Percentiles rank a stretch among this genome's conserved stretches.
phyloP scores from a whole-genome alignment of 2,113 vertebrate genomes.

The Manacus vitellinus region DNA sequence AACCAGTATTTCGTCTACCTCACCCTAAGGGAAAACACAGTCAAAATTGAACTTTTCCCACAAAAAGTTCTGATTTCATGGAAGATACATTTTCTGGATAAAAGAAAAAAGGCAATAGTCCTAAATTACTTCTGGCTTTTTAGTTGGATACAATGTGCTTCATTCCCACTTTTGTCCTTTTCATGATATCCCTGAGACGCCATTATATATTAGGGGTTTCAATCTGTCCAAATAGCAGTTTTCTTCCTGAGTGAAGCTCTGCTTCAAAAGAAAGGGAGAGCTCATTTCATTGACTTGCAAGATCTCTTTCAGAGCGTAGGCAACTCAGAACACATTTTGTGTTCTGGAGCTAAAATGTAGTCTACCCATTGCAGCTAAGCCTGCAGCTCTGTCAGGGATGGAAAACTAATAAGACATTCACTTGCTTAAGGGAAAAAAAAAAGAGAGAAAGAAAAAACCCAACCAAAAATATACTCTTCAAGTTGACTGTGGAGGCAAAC shows the following conservation, averaged over 20 bases:
- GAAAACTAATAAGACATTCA: neutral
- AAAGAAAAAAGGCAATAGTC: neutral
- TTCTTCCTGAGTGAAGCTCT: neutral
- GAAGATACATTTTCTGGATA: neutral
- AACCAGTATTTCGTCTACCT: neutral
- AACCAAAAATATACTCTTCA: neutral
- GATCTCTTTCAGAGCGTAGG: neutral
- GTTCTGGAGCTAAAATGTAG: neutral
- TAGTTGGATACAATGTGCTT: neutral
- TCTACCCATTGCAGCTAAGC: neutral
- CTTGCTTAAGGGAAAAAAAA: neutral
- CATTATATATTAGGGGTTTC: neutral
- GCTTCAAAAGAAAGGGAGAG: neutral
- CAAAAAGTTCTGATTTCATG: neutral
- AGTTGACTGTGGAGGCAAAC: neutral
- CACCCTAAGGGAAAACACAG: neutral
- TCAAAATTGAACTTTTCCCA: neutral
- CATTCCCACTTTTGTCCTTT: neutral
- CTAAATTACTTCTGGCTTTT: neutral
- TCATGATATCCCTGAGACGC: neutral
- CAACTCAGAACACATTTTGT: fast-evolving
- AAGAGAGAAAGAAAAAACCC: neutral
- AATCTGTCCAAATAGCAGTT: neutral
- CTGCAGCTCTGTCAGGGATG: neutral
- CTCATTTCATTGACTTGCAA: neutral